Percentiles rank a stretch among this genome's conserved stretches.
Evolutionary conservation across 2,888 invertebrate species (phyloP).

Genomic region (Hirtodrosophila trivittata): DNA sequence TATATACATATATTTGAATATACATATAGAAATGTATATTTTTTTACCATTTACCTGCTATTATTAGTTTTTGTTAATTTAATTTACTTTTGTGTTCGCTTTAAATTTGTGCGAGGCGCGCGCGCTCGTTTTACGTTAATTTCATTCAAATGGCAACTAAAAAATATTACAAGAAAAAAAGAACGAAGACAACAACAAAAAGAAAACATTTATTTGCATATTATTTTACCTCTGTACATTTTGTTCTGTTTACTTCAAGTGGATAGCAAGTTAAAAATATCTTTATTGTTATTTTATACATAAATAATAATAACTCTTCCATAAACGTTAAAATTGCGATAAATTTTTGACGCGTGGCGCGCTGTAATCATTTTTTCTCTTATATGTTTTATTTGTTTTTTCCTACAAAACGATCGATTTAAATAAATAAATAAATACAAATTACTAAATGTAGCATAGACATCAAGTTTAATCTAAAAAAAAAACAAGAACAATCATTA

Average conservation of each 20-base stretch:
- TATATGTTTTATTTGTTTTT: slow-evolving; percentile 63
- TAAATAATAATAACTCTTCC: slow-evolving; percentile 53
- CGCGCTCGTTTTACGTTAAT: slow-evolving; percentile 37
- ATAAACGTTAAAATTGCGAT: slow-evolving; percentile 38
- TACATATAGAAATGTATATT: slow-evolving; percentile 24
- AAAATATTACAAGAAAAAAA: slow-evolving; percentile 4
- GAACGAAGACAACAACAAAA: background rate
- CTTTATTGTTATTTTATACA: slow-evolving; percentile 43
- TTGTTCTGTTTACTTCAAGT: slow-evolving; percentile 56
- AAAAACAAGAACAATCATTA: slow-evolving; percentile 13
- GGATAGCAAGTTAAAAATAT: slow-evolving; percentile 41
- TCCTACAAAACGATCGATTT: slow-evolving; percentile 42
- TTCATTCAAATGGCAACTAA: slow-evolving; percentile 27
- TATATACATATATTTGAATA: slow-evolving; percentile 14
- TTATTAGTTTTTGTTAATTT: slow-evolving; percentile 75
- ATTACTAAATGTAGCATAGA: slow-evolving; percentile 46
- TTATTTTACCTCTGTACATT: slow-evolving; percentile 62
- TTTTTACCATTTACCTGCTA: slow-evolving; percentile 63
- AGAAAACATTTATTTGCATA: slow-evolving; percentile 7
- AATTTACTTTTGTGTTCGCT: slow-evolving; percentile 70
- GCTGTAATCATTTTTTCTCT: slow-evolving; percentile 47
- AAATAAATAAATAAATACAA: slow-evolving; percentile 21
- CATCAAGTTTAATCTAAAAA: slow-evolving; percentile 38
- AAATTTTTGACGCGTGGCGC: slow-evolving; percentile 63
- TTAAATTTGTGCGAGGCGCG: slow-evolving; percentile 65